These are phyloP conservation scores for Heptranchias perlo DNA, from an alignment of 2,113 vertebrate genomes.

Conservation along the genomic window DNA sequence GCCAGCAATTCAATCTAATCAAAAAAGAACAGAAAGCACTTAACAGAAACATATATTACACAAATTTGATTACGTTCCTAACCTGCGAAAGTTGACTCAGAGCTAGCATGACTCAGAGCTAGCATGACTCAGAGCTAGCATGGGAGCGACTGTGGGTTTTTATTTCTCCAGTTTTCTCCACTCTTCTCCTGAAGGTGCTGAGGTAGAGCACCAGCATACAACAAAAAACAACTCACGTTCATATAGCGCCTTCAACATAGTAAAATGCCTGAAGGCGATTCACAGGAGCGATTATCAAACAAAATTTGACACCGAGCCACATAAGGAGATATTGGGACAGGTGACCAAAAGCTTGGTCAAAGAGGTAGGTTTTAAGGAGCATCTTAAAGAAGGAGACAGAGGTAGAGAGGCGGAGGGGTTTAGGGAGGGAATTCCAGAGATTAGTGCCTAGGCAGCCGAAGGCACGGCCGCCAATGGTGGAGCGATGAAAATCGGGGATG, in stretches of 20 bases:
- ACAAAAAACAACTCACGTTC: neutral
- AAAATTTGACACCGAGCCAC: neutral
- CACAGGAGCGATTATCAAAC: neutral
- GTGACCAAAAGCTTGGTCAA: neutral
- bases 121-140: neutral
- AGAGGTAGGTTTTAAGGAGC: neutral
- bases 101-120: neutral
- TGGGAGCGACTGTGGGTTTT: neutral
- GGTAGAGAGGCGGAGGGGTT: neutral
- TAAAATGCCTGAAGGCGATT: neutral
- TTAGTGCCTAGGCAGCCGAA: neutral
- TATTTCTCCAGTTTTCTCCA: neutral
- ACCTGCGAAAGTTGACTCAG: neutral
- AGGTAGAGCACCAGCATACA: neutral
- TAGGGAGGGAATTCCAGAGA: neutral
- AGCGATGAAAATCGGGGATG: neutral
- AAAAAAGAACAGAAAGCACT: neutral
- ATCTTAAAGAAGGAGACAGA: neutral
- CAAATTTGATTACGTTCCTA: neutral
- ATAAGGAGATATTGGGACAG: neutral
- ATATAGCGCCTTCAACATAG: neutral
- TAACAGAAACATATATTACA: neutral
- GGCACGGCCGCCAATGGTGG: neutral
- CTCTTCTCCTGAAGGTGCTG: neutral
- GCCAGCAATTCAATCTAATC: neutral